phyloP scores from a whole-genome alignment of 2,113 vertebrate genomes.

The Callorhinus ursinus region DNA sequence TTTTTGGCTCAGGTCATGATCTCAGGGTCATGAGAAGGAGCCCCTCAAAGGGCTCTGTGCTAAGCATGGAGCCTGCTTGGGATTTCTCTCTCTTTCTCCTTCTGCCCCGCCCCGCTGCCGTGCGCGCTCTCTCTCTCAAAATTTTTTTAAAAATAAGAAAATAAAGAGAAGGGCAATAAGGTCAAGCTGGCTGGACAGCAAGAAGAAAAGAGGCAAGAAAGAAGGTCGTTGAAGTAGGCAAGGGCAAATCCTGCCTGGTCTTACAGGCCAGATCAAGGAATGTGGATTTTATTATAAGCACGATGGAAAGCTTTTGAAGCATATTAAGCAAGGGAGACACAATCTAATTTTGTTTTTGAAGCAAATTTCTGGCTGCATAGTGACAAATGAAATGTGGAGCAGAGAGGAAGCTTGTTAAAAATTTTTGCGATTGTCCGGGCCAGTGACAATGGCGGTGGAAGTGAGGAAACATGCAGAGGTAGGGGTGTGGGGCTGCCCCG shows the following conservation, averaged over 20 bases:
- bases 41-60: not conserved
- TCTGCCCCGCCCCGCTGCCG: not conserved
- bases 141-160: not conserved
- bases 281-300: not conserved
- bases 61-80: not conserved
- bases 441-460: fast-evolving
- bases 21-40: not conserved
- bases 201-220: not conserved
- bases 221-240: too few relatives aligned
- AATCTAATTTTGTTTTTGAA: not conserved
- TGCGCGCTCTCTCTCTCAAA: not conserved
- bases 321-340: not conserved
- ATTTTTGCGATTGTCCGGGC: too few relatives aligned
- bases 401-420: not conserved
- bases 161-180: not conserved
- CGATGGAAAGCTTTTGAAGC: not conserved
- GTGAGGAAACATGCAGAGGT: not conserved
- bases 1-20: not conserved
- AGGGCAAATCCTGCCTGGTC: not conserved
- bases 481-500: not conserved
- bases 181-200: too few relatives aligned
- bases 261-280: not conserved
- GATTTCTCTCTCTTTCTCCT: not conserved
- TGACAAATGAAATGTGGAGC: not conserved
- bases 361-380: not conserved